Evolutionary conservation across 2,797 vertebrate species (phyloP).

Genomic region (Gymnopithys bicolor): DNA sequence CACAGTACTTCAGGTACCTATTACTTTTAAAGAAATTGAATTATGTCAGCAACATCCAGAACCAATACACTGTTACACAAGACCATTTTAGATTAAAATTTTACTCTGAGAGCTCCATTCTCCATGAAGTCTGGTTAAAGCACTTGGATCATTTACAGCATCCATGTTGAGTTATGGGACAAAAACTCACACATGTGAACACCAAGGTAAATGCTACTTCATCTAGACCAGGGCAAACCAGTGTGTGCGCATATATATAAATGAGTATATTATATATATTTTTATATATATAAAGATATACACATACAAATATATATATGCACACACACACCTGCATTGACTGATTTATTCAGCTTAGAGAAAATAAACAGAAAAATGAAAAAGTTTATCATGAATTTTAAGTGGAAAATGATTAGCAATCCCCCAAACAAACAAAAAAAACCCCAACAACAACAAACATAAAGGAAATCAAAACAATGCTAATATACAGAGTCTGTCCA

Average conservation of each 20-base stretch:
- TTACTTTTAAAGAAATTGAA: not conserved
- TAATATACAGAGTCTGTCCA: not conserved
- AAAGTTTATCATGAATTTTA: not conserved
- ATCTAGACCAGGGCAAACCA: not conserved
- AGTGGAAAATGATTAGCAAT: not conserved
- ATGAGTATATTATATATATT: too few species aligned
- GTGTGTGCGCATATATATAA: rapidly evolving
- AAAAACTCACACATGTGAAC: not conserved
- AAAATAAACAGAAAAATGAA: not conserved
- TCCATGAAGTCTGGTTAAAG: not conserved
- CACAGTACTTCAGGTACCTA: not conserved
- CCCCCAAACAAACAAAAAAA: not conserved
- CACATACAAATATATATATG: not conserved
- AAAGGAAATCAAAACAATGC: not conserved
- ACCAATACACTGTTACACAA: rapidly evolving
- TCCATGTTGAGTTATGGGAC: not conserved
- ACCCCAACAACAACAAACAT: not conserved
- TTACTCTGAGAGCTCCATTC: not conserved
- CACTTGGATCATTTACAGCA: not conserved
- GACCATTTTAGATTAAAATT: not conserved
- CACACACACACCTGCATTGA: not conserved
- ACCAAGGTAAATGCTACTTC: not conserved
- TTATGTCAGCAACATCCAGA: not conserved
- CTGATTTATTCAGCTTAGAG: not conserved
- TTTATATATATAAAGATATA: too few species aligned